phyloP scores from a whole-genome alignment of 2,797 vertebrate genomes.

The Mus caroli region DNA sequence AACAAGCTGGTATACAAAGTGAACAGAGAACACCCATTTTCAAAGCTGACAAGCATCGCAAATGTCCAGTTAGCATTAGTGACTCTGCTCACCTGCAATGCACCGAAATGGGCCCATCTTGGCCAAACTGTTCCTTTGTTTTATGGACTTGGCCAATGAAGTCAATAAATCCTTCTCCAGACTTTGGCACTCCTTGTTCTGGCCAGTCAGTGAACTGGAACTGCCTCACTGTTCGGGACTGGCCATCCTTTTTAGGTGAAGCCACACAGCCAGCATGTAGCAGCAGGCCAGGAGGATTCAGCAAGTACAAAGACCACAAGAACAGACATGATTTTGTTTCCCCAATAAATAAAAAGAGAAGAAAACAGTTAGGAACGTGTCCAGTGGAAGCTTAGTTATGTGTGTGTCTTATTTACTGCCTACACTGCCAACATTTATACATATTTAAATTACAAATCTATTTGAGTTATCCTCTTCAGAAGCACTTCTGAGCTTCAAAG shows the following conservation, averaged over 20 bases:
- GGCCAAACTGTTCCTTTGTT: conserved; percentile 99
- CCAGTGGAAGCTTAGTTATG: conserved; percentile 48
- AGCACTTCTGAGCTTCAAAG: not conserved
- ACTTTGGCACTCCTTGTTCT: conserved; percentile 99
- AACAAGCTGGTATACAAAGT: not conserved
- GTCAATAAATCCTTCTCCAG: conserved; percentile 99
- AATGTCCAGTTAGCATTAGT: not conserved
- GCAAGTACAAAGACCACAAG: conserved; percentile 53
- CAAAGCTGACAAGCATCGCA: not conserved
- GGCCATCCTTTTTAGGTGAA: conserved; percentile 93
- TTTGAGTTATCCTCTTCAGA: not conserved
- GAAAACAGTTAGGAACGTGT: not conserved
- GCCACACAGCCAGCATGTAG: conserved; percentile 53
- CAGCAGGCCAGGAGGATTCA: not conserved
- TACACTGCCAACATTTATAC: conserved; percentile 23
- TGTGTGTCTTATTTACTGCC: not conserved
- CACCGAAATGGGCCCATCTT: conserved; percentile 99
- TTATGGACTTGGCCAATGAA: conserved; percentile 99
- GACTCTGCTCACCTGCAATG: conserved; percentile 96
- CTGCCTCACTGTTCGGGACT: conserved; percentile 98
- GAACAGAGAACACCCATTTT: not conserved
- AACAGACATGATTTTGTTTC: conserved; percentile 23
- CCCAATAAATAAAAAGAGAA: not conserved
- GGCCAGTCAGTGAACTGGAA: conserved; percentile 99
- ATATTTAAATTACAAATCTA: conserved; percentile 5